Percentiles rank a stretch among this genome's conserved stretches.
These are phyloP conservation scores for Gobio gobio DNA, from an alignment of 2,113 vertebrate species.

Conservation along the genomic window DNA sequence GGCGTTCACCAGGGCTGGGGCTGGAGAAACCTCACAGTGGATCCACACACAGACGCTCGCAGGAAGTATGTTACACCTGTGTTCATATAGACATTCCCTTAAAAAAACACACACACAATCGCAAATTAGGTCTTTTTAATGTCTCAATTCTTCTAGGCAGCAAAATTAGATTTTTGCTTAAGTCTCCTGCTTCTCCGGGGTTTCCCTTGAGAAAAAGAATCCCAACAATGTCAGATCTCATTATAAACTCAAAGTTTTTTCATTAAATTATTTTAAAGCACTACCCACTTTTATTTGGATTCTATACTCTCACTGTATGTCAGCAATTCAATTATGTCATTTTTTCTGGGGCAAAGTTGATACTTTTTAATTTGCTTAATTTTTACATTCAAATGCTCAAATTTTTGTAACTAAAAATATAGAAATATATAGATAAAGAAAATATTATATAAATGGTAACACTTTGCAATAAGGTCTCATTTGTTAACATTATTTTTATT, in stretches of 20 bases:
- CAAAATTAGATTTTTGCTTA: background rate
- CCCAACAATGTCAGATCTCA: background rate
- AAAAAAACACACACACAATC: background rate
- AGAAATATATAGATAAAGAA: background rate
- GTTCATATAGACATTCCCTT: background rate
- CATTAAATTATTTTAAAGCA: background rate
- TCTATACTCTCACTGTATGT: background rate
- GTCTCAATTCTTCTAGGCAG: background rate
- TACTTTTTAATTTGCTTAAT: background rate
- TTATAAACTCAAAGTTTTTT: background rate
- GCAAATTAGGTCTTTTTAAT: background rate
- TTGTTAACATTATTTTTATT: too few relatives aligned
- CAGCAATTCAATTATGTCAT: background rate
- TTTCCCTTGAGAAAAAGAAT: background rate
- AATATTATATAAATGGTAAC: background rate
- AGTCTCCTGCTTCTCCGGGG: background rate
- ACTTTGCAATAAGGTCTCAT: too few relatives aligned
- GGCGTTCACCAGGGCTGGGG: slow-evolving; percentile 88
- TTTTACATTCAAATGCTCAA: too few relatives aligned
- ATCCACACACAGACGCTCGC: slow-evolving; percentile 82
- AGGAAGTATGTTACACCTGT: slow-evolving; percentile 82
- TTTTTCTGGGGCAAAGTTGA: background rate
- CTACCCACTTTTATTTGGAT: background rate
- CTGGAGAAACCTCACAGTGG: slow-evolving; percentile 85
- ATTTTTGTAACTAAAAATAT: background rate